Evolutionary conservation across 2,113 vertebrate species (phyloP), one percentile per base, ranked within the genome.

Genomic region (Larimichthys polyactis): DNA sequence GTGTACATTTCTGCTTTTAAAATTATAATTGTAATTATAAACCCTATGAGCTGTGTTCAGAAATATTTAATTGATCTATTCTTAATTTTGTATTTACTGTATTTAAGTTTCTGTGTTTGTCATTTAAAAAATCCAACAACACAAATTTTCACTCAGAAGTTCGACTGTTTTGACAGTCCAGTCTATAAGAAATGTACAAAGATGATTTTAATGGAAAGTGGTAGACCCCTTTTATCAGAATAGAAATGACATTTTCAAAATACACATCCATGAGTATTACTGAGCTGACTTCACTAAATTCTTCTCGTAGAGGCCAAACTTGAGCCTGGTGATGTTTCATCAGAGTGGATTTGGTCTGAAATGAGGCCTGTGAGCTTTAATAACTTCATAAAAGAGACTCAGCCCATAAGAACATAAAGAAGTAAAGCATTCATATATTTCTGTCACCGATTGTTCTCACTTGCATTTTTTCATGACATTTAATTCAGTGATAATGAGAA

Each of bases 311-410:
- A 78, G 84, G 73, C 73, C 73, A 71, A 44, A 77, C 43, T 58
- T 27, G 65, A 79, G 44, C 52, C 69, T 67, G 58, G 29, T 55
- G 14, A 22, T 73, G 76, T 3, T 20, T 52, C 22, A 24, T 16
- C 57, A 54, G 72, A 48, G 44, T 73, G 24, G n/a, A 46, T 5
- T 71, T 49, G 46, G 59, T 68, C 36, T 27, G 49, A 65, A 4
- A 12, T 63, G 69, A 90, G 81, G 86, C 81, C 84, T 86, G 8
- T 24, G 14, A 88, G 57, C 29, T 8, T 24, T 11, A 70, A 59
- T 24, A 54, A 63, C 27, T 72, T 54, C 46, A 59, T 27, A 29
- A 58, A 70, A 20, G 16, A 71, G 4, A 52, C 46, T 20, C 7
- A 0, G 24, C 11, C 32, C 9, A 27, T 6, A 5, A 59, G 17